phyloP scores from a whole-genome alignment of 2,888 invertebrate species.

The Diarsia mendica region DNA sequence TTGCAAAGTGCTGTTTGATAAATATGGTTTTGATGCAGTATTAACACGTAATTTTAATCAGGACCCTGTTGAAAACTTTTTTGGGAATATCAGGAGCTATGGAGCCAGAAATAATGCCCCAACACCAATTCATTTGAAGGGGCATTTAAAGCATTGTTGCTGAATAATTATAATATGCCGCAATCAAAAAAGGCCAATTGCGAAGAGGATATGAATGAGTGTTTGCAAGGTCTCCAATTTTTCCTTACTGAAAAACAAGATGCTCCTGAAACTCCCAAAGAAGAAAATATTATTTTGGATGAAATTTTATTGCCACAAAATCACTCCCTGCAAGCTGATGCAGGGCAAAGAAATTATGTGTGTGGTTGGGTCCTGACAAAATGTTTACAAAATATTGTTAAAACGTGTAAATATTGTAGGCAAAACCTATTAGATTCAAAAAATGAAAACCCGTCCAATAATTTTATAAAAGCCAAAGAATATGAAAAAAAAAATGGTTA shows the following conservation, averaged over 20 bases:
- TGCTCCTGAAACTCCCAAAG: not conserved
- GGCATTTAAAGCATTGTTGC: not conserved
- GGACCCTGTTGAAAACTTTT: not conserved
- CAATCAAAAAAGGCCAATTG: not conserved
- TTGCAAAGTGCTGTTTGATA: constrained; percentile 8
- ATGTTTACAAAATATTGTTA: too few relatives aligned
- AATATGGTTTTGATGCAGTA: constrained; percentile 16
- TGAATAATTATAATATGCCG: not conserved
- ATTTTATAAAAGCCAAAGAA: too few relatives aligned
- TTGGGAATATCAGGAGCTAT: constrained; percentile 10
- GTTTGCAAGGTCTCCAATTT: not conserved
- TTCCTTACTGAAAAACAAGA: not conserved
- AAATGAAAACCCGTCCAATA: too few relatives aligned
- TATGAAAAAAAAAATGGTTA: too few relatives aligned
- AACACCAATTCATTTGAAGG: constrained; percentile 2
- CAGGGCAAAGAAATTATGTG: too few relatives aligned
- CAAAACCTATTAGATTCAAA: too few relatives aligned
- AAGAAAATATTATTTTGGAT: not conserved
- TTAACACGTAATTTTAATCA: constrained; percentile 4
- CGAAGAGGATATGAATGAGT: not conserved
- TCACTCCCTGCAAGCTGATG: too few relatives aligned
- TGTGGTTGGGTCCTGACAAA: too few relatives aligned
- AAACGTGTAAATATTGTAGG: too few relatives aligned
- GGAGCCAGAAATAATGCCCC: constrained; percentile 9
- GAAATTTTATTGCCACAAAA: not conserved